Evolutionary conservation across 1,140 invertebrate species (phyloP), one percentile per base, ranked within the genome.

Genomic region (Cotesia typhae): DNA sequence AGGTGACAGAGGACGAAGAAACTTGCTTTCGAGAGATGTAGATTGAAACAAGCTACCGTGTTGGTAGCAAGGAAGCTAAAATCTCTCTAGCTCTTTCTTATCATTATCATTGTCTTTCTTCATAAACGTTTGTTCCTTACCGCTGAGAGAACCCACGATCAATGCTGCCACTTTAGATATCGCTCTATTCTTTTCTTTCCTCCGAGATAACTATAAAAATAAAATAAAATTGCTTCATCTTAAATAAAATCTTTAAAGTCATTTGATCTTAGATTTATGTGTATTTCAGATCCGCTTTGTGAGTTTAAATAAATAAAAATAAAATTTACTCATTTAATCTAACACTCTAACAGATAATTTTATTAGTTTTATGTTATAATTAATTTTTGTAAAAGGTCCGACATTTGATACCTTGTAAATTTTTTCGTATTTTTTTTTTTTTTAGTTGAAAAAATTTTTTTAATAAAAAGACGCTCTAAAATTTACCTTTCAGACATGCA

Each of bases 21-120:
- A 66, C 47, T 37, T 38, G 36, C 35, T 36, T 14, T 37, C 9
- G 36, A 66, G 64, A 66, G 41, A 51, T 66, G 64, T 14, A 66
- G 64, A 66, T 66, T 66, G 64, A 47, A 66, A 66, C 14, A 37
- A 6, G 64, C 64, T 66, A 66, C 64, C 12, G 64, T 66, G 64
- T 52, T 14, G 47, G 64, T 66, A 66, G 64, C 64, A 51, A 66
- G 20, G 14, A 65, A 38, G 35, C 61, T 38, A 37, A n/a, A 36
- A n/a, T 35, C 9, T 64, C 7, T 60, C 12, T 38, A 64, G 36
- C 37, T 64, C 37, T 10, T 41, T 64, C 3, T 41, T 6, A 20
- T 20, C 17, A 20, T 60, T 10, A 12, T 10, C 17, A 10, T 35
- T 64, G 5, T 64, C 12, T 64, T 38, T 41, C 61, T 41, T 41